Evolutionary conservation across 2,797 vertebrate species (phyloP).

Genomic region (Onychomys arenicola): DNA sequence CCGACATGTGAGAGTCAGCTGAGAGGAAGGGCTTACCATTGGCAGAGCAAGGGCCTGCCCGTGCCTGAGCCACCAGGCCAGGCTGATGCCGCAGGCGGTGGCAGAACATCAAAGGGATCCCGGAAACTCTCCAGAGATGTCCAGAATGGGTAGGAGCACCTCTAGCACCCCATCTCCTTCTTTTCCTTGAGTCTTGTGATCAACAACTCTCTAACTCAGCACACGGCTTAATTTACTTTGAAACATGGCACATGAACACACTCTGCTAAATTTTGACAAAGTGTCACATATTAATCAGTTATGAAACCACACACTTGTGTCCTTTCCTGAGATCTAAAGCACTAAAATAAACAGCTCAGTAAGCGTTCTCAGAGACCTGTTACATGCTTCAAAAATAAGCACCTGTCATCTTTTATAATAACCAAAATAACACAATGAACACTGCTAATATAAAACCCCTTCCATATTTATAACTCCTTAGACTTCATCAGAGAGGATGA

Average conservation of each 20-base stretch:
- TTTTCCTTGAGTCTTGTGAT: neutral
- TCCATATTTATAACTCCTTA: neutral
- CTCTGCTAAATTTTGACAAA: neutral
- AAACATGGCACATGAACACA: neutral
- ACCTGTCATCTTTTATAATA: neutral
- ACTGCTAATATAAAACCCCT: neutral
- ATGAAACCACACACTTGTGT: neutral
- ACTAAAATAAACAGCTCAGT: slow-evolving; percentile 1
- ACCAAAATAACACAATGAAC: neutral
- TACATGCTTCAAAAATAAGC: neutral
- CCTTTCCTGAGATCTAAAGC: neutral
- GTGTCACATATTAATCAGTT: neutral
- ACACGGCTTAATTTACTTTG: neutral
- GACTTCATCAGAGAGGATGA: slow-evolving; percentile 21
- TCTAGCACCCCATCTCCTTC: too few relatives aligned
- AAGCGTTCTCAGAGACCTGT: neutral
- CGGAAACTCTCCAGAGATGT: neutral
- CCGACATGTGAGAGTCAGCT: neutral
- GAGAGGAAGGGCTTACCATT: neutral
- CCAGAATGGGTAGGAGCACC: neutral
- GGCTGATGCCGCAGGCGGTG: neutral
- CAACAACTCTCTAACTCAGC: neutral
- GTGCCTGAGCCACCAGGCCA: neutral
- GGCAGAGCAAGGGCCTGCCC: neutral
- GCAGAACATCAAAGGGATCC: neutral